These are phyloP conservation scores for Dinomys branickii DNA, from an alignment of 2,113 vertebrate genomes.

Conservation along the genomic window DNA sequence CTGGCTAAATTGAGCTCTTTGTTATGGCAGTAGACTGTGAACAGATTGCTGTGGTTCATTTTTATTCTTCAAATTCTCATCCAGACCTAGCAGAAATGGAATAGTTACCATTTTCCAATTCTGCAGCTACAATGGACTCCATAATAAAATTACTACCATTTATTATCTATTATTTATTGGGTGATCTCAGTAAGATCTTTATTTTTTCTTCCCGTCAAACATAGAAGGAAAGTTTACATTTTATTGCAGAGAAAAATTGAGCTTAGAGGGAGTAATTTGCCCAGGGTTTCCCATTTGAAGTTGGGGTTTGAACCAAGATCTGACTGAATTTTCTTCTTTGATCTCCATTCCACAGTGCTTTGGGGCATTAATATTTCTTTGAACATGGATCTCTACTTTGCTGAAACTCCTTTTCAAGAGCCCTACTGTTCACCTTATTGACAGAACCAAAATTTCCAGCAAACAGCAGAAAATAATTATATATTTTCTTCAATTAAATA, in stretches of 20 bases:
- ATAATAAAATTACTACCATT: background rate
- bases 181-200: background rate
- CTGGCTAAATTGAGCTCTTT: background rate
- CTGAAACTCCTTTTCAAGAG: background rate
- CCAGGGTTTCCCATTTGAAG: background rate
- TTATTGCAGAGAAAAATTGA: background rate
- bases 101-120: background rate
- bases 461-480: background rate
- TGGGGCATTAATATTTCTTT: background rate
- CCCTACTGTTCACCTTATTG: background rate
- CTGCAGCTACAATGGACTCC: background rate
- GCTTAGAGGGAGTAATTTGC: background rate
- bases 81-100: background rate
- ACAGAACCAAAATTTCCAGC: background rate
- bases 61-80: background rate
- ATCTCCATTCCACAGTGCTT: background rate
- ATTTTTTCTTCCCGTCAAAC: background rate
- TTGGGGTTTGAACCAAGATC: conserved; percentile 25
- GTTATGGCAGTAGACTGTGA: background rate
- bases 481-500: background rate
- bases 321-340: background rate
- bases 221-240: background rate
- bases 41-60: background rate
- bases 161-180: background rate
- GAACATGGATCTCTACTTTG: background rate